Base-by-base conservation (phyloP, 2,797 vertebrate species). In the Falco rusticolus region DNA sequence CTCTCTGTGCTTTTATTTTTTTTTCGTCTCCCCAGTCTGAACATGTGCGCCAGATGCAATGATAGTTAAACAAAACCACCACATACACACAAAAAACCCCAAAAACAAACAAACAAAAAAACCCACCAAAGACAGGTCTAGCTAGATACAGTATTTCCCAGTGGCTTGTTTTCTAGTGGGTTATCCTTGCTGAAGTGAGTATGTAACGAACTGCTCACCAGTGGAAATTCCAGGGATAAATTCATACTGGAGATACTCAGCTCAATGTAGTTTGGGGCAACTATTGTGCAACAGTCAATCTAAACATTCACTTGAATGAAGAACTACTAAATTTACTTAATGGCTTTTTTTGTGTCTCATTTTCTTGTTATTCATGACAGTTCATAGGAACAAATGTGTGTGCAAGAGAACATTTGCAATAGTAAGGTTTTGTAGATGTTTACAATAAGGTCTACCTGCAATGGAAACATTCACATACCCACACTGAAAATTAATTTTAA, bases 11-110 rank as follows among this genome's bases (percentile, higher is more conserved):
- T 6, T 56, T 57, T 80, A 13, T n/a, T 34, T 69, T 76, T 72
- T 68, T 77, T 66, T 78, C 10, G 1, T 94, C 72, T 94, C 54
- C 34, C 28, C 59, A 85, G 76, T 89, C 95, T 94, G 85, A 97
- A 94, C 82, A 78, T 92, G 72, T 63, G 94, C 78, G 87, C 61
- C 91, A 96, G 94, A 96, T 95, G 94, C 89, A 97, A 24, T 84
- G 51, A 78, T 8, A 82, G 48, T 59, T 87, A 61, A 87, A 87
- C 26, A 76, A 86, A 94, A 83, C 17, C 17, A 84, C 24, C 17
- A 70, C 51, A 43, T 13, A 43, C 41, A 43, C 41, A 39, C 12
- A 37, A 60, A 88, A 88, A 57, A 41, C 5, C 39, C 39, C 39
- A 50, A 22, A 48, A 34, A 25, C 39, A 37, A n/a, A n/a, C n/a